phyloP scores from a whole-genome alignment of 1,140 invertebrate species.

The Atta cephalotes region DNA sequence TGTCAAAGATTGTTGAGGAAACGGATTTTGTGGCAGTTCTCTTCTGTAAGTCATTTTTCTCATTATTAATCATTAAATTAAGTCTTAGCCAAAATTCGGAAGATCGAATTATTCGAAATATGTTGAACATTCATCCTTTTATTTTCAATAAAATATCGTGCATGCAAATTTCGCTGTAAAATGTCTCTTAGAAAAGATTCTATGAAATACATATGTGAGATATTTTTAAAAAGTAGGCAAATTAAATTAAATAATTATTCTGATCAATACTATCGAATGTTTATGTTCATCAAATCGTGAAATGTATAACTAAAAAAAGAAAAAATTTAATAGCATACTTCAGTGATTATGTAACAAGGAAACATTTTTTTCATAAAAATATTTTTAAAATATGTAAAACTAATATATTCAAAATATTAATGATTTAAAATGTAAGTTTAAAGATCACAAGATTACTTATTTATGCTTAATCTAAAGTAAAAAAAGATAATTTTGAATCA shows the following conservation, averaged over 20 bases:
- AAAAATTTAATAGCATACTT: not conserved
- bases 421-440: not conserved
- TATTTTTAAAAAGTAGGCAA: not conserved
- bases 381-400: not conserved
- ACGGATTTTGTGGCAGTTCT: constrained; percentile 96
- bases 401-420: not conserved
- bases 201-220: not conserved
- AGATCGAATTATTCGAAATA: not conserved
- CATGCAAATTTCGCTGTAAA: constrained; percentile 1
- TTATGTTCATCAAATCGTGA: not conserved
- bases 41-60: constrained; percentile 94
- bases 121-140: not conserved
- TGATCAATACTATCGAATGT: not conserved
- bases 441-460: not conserved
- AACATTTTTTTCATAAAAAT: no score
- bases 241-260: not conserved
- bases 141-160: not conserved
- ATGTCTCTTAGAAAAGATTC: not conserved
- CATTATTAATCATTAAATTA: constrained; percentile 28
- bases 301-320: not conserved
- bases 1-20: constrained; percentile 96
- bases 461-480: not conserved
- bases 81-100: not conserved
- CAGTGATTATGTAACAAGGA: no score
- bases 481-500: not conserved